phyloP scores from a whole-genome alignment of 2,797 vertebrate species.

The Tapirus indicus region DNA sequence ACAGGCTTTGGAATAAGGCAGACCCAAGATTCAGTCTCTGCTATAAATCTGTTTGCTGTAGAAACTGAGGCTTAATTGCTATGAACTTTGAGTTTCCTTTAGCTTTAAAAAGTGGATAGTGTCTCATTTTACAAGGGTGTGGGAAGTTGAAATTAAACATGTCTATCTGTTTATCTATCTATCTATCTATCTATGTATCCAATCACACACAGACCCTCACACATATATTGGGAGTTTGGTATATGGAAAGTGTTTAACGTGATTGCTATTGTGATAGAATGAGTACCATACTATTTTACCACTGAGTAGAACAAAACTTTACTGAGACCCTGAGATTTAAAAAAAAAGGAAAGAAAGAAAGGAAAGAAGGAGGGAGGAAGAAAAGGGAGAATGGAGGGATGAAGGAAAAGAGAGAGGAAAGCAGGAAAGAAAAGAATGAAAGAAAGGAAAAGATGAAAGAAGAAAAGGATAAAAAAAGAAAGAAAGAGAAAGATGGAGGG shows the following conservation, averaged over 20 bases:
- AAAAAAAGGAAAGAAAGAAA: neutral
- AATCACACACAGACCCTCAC: neutral
- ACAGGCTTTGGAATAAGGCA: neutral
- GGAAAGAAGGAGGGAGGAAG: no score
- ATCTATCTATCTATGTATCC: neutral
- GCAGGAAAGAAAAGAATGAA: neutral
- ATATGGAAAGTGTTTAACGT: neutral
- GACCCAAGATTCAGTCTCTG: neutral
- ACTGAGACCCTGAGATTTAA: neutral
- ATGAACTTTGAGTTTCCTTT: neutral
- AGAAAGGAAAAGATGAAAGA: neutral
- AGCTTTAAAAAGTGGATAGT: neutral
- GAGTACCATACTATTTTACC: neutral
- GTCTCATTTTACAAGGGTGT: neutral
- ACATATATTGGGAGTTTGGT: neutral
- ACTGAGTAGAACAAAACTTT: neutral
- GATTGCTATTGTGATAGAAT: neutral
- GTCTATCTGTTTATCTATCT: neutral
- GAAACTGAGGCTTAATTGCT: neutral
- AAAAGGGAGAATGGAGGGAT: no score
- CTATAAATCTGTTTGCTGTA: neutral
- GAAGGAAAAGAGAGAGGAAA: rapidly evolving
- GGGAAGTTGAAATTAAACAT: neutral
- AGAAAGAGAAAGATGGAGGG: neutral
- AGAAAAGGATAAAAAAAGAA: neutral